These are phyloP conservation scores for Tyto alba DNA, from an alignment of 2,113 vertebrate species.

Conservation along the genomic window DNA sequence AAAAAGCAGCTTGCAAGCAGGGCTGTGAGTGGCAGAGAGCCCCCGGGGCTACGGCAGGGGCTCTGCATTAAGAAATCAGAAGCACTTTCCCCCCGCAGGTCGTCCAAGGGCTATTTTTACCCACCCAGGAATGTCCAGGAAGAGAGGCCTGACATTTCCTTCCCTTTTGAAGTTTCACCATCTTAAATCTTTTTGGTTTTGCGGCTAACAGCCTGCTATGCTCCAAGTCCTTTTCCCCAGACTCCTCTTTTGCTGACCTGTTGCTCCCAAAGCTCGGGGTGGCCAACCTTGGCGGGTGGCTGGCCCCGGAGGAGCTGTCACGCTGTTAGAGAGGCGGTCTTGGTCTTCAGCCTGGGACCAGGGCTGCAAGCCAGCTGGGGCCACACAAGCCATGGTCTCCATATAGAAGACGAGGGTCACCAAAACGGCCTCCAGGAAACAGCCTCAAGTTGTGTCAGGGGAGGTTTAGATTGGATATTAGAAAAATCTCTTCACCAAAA, in stretches of 20 bases:
- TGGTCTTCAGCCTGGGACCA: neutral
- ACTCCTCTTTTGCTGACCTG: neutral
- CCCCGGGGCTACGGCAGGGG: neutral
- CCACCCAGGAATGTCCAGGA: constrained; percentile 37
- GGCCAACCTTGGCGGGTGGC: neutral
- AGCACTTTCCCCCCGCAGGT: neutral
- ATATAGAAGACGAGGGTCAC: neutral
- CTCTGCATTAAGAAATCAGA: constrained; percentile 44
- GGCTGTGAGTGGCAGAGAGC: constrained; percentile 33
- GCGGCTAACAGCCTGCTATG: neutral
- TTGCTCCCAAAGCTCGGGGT: neutral
- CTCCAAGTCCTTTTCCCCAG: neutral
- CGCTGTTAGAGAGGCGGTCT: neutral
- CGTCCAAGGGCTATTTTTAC: constrained; percentile 54
- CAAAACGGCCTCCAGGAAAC: neutral
- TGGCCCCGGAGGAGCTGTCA: neutral
- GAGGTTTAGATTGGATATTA: neutral
- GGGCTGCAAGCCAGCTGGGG: neutral
- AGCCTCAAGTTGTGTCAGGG: neutral
- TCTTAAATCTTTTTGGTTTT: neutral
- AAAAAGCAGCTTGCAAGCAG: neutral
- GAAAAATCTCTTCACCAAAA: neutral
- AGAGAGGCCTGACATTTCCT: constrained; percentile 38
- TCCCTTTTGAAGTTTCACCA: constrained; percentile 20
- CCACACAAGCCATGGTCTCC: neutral